phyloP scores from a whole-genome alignment of 1,140 invertebrate species.

The Lepidurus apus region DNA sequence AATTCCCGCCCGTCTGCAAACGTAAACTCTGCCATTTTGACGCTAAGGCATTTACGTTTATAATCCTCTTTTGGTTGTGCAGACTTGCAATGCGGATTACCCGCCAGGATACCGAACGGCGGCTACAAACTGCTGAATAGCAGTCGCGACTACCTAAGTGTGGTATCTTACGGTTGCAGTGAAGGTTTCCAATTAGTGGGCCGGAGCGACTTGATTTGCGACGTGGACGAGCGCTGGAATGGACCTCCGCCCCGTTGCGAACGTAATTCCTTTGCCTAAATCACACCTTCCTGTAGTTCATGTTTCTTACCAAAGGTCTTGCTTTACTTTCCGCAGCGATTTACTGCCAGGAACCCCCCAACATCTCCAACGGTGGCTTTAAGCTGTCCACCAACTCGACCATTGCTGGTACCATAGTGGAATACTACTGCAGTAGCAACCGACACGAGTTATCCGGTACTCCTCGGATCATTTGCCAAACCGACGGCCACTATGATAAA shows the following conservation, averaged over 20 bases:
- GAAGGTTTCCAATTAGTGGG: conserved; percentile 77
- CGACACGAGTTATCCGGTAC: conserved; percentile 65
- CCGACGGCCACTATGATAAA: conserved; percentile 71
- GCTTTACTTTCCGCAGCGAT: conserved; percentile 53
- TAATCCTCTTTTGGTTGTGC: conserved; percentile 34
- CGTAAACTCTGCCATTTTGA: too few relatives aligned
- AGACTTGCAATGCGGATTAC: conserved; percentile 85
- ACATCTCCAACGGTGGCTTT: conserved; percentile 64
- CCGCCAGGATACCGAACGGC: conserved; percentile 77
- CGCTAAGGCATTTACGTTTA: conserved; percentile 37
- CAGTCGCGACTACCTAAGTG: conserved; percentile 74
- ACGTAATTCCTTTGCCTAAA: conserved; percentile 50
- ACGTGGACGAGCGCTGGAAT: conserved; percentile 89
- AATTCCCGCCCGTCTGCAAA: conserved; percentile 88
- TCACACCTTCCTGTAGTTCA: neutral
- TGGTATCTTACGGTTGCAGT: conserved; percentile 76
- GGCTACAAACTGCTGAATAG: conserved; percentile 73
- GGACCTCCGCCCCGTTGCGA: conserved; percentile 84
- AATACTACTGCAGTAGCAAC: conserved; percentile 64
- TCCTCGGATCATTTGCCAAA: conserved; percentile 61
- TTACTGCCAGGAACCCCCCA: conserved; percentile 64
- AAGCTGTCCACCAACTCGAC: conserved; percentile 56
- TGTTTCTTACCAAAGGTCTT: neutral
- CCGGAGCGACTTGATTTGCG: conserved; percentile 73
- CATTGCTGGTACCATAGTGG: conserved; percentile 59